A percentile compares a stretch with the other conserved stretches of the same genome.
Conservation (phyloP, 2,113 vertebrate species). For the Bufo bufo region DNA sequence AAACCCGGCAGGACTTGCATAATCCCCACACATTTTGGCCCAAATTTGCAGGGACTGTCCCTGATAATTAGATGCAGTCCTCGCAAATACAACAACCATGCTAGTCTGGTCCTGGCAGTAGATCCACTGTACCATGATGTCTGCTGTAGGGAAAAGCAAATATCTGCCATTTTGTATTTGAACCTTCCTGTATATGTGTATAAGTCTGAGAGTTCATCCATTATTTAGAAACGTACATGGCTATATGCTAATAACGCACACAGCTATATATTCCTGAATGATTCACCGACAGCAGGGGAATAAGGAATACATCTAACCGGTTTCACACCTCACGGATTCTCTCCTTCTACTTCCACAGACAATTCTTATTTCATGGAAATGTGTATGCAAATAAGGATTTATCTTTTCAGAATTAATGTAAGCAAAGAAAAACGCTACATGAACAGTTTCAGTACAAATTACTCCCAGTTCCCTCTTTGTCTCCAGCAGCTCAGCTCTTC, state of each 20-base stretch:
- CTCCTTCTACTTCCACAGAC: background rate
- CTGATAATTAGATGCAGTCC: too few species aligned
- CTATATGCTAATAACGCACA: conserved; percentile 1
- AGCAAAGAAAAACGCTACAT: background rate
- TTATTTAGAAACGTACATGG: background rate
- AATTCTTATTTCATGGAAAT: conserved; percentile 25
- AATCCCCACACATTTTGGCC: too few species aligned
- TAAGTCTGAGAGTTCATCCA: background rate
- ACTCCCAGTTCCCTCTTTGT: background rate
- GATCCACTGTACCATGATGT: background rate
- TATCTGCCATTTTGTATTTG: background rate
- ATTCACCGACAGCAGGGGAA: conserved; percentile 19
- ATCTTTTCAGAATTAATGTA: conserved; percentile 16
- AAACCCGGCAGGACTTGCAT: too few species aligned
- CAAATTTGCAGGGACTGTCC: too few species aligned
- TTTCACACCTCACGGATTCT: conserved; percentile 16
- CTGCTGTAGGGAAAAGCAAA: background rate
- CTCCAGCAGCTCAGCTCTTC: background rate
- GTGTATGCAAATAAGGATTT: conserved; percentile 27
- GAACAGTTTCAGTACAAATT: conserved; percentile 19
- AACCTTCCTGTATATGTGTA: background rate
- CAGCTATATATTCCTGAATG: conserved; percentile 21
- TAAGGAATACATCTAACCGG: background rate
- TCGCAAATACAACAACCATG: too few species aligned
- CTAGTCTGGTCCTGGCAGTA: too few species aligned